Conservation (phyloP, 1,140 invertebrate genomes). For the Tigriopus japonicus region DNA sequence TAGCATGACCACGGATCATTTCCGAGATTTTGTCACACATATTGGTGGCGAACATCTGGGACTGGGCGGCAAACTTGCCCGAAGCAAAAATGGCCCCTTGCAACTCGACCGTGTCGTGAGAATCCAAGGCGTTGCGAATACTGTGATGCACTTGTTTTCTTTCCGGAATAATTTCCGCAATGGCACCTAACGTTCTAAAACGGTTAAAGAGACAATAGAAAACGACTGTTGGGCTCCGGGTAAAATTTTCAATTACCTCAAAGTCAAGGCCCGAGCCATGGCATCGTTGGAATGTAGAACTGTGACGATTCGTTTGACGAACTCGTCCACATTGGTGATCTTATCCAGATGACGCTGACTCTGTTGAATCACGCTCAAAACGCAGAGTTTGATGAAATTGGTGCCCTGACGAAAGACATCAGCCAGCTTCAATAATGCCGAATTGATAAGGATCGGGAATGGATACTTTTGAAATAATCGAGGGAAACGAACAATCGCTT, state of each 20-base stretch:
- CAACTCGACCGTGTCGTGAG: conserved; percentile 83
- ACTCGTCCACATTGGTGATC: conserved; percentile 88
- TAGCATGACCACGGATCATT: conserved; percentile 80
- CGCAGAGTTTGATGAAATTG: conserved; percentile 80
- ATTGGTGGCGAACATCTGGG: conserved; percentile 73
- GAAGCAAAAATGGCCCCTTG: conserved; percentile 89
- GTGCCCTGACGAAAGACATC: conserved; percentile 65
- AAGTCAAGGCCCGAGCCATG: conserved; percentile 62
- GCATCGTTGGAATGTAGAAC: conserved; percentile 95
- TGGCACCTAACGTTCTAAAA: conserved; percentile 52
- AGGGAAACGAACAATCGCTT: conserved; percentile 86
- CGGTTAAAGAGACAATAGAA: not conserved
- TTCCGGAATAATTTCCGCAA: conserved; percentile 79
- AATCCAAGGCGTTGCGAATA: conserved; percentile 74
- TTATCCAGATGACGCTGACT: conserved; percentile 92
- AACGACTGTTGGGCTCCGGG: no score
- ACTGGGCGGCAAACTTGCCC: conserved; percentile 28
- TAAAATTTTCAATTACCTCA: conserved; percentile 37
- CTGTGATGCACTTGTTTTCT: conserved; percentile 86
- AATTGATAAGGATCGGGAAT: conserved; percentile 93
- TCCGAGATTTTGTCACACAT: conserved; percentile 88
- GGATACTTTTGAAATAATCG: conserved; percentile 88
- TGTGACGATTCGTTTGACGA: conserved; percentile 74
- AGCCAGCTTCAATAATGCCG: conserved; percentile 77
- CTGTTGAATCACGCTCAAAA: conserved; percentile 80